A percentile compares a stretch with the other conserved stretches of the same genome.
Evolutionary conservation across 2,113 vertebrate genomes (phyloP).

Genomic region (Macrotis lagotis): DNA sequence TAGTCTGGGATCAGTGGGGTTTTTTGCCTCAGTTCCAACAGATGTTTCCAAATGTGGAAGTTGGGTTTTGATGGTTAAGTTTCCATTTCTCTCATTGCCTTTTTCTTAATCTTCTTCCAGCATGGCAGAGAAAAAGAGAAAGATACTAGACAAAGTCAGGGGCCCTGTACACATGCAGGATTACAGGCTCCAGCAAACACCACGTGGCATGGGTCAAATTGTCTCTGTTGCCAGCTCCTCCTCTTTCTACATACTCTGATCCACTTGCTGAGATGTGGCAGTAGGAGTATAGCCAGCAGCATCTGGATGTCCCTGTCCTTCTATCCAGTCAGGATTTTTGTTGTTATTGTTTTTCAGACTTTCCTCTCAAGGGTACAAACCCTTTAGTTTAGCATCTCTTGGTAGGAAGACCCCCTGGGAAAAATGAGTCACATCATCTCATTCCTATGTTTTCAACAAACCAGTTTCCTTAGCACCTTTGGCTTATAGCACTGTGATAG

Average conservation of each 20-base stretch:
- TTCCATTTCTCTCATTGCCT: neutral
- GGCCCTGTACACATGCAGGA: neutral
- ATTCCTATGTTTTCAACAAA: neutral
- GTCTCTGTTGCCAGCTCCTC: neutral
- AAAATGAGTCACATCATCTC: neutral
- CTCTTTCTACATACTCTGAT: neutral
- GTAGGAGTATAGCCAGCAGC: neutral
- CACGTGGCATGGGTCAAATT: neutral
- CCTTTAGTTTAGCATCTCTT: neutral
- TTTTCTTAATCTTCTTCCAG: neutral
- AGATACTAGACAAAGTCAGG: neutral
- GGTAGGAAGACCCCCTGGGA: neutral
- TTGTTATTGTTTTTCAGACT: neutral
- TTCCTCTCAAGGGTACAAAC: neutral
- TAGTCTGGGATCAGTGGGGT: constrained; percentile 6
- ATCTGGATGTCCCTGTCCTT: neutral
- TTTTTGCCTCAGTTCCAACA: neutral
- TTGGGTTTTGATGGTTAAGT: neutral
- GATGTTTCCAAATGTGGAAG: neutral
- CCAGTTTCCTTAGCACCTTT: neutral
- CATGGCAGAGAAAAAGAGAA: neutral
- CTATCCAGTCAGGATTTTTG: neutral
- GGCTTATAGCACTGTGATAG: neutral
- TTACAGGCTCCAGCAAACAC: neutral
- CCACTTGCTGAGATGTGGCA: neutral